Percentiles rank a stretch among this genome's conserved stretches.
Conservation (phyloP, 1,140 invertebrate species). For the Atta colombica region DNA sequence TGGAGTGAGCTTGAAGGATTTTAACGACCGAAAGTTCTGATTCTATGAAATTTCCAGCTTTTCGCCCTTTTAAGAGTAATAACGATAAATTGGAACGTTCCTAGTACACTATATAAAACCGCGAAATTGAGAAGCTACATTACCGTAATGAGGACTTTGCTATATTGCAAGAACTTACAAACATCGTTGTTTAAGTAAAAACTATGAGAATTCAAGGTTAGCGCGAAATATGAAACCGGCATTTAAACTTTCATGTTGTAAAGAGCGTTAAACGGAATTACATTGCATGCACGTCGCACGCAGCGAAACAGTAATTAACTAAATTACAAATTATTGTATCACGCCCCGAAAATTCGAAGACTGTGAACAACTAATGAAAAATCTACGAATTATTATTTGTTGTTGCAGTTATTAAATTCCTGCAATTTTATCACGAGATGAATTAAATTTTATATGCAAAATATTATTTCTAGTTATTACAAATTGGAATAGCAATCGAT, state of each 20-base stretch:
- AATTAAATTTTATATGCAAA: conserved; percentile 26
- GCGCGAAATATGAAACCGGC: neutral
- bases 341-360: conserved; percentile 8
- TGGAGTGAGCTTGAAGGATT: neutral
- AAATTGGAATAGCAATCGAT: neutral
- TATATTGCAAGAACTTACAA: conserved; percentile 1
- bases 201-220: neutral
- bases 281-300: neutral
- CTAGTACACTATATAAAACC: conserved; percentile 1
- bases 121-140: conserved; percentile 39
- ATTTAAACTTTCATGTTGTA: conserved; percentile 25
- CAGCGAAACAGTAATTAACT: conserved; percentile 18
- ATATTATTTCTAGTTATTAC: neutral
- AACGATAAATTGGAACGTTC: conserved; percentile 36
- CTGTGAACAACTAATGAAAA: neutral
- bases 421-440: neutral
- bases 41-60: neutral
- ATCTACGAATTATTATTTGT: neutral
- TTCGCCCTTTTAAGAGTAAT: conserved; percentile 13
- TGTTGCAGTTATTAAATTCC: neutral
- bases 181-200: neutral
- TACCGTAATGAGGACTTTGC: conserved; percentile 24
- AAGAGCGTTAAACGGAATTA: conserved; percentile 22
- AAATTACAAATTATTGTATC: conserved; percentile 29
- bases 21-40: conserved; percentile 18